A percentile compares a stretch with the other conserved stretches of the same genome.
phyloP scores from a whole-genome alignment of 2,113 vertebrate species.

The Embiotoca jacksoni region DNA sequence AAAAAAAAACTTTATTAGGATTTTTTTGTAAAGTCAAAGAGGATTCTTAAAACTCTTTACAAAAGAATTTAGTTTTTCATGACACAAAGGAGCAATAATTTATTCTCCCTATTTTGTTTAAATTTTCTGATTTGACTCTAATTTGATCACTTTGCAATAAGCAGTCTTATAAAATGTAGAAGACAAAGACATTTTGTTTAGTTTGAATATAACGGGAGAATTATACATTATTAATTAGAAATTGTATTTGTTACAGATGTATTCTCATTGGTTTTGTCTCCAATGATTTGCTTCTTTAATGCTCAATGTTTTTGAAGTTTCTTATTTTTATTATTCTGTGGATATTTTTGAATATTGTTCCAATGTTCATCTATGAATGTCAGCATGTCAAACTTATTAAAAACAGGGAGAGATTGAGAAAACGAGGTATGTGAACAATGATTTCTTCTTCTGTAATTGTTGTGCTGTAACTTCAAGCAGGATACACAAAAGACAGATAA shows the following conservation, averaged over 20 bases:
- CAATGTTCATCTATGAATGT: not conserved
- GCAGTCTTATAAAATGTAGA: not conserved
- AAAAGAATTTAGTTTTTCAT: constrained; percentile 13
- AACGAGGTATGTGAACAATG: not conserved
- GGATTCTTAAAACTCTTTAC: constrained; percentile 15
- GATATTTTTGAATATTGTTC: not conserved
- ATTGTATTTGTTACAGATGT: not conserved
- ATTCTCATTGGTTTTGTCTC: constrained; percentile 2
- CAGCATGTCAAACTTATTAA: not conserved
- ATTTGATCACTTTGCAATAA: not conserved
- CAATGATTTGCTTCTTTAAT: not conserved
- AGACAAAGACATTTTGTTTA: not conserved
- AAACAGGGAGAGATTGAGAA: not conserved
- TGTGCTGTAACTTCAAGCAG: not conserved
- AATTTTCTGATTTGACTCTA: not conserved
- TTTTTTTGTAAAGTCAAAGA: constrained; percentile 40
- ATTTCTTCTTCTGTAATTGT: not conserved
- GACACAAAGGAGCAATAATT: not conserved
- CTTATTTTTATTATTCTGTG: not conserved
- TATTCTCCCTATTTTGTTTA: not conserved
- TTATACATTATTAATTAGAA: not conserved
- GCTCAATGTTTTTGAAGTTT: not conserved
- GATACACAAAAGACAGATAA: not conserved
- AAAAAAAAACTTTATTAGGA: constrained; percentile 9
- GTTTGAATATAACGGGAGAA: not conserved